Evolutionary conservation across 2,797 vertebrate genomes (phyloP).

Genomic region (Antennarius maculatus): DNA sequence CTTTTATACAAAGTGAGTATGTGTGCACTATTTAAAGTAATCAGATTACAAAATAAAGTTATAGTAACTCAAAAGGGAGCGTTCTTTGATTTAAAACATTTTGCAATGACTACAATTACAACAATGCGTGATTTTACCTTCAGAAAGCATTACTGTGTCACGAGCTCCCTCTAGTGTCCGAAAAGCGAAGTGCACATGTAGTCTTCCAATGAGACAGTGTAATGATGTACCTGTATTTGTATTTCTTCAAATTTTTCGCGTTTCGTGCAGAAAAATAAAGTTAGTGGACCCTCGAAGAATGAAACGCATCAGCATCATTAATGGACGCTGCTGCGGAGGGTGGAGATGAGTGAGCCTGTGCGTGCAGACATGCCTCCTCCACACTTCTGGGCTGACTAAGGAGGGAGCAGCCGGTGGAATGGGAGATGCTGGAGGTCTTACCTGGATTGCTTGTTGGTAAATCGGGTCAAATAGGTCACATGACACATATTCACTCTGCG

Average conservation of each 20-base stretch:
- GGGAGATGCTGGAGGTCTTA: neutral
- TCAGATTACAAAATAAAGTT: constrained; percentile 54
- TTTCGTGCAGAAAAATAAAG: neutral
- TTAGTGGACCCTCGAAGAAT: neutral
- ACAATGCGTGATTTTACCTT: neutral
- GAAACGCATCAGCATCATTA: too few relatives aligned
- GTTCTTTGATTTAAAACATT: constrained; percentile 12
- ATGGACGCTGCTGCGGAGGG: neutral
- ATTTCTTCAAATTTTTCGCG: neutral
- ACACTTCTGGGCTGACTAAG: neutral
- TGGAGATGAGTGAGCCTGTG: neutral
- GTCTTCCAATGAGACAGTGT: neutral
- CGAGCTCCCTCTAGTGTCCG: constrained; percentile 61
- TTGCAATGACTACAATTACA: constrained; percentile 15
- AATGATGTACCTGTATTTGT: too few relatives aligned
- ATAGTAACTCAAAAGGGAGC: constrained; percentile 18
- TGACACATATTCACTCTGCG: too few relatives aligned
- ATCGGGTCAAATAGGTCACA: constrained; percentile 9
- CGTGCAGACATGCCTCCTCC: neutral
- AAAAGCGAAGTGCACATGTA: neutral
- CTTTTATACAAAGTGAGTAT: constrained; percentile 43
- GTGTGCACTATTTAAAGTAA: constrained; percentile 43
- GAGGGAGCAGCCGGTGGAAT: neutral
- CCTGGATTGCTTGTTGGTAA: neutral
- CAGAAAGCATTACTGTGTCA: constrained; percentile 13